phyloP scores from a whole-genome alignment of 1,140 invertebrate genomes.

The Leptestheria dahalacensis region DNA sequence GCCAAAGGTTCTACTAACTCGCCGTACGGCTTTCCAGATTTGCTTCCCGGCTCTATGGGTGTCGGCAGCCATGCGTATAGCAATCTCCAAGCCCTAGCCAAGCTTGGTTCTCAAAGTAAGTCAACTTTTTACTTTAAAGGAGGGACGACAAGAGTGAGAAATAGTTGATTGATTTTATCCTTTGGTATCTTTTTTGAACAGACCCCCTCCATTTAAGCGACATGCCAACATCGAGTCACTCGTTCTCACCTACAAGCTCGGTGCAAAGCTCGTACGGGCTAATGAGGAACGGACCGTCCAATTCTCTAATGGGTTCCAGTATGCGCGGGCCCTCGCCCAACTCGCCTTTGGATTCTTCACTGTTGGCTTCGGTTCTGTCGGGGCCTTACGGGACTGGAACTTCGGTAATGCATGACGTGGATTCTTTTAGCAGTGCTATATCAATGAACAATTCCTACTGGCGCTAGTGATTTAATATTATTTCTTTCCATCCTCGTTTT shows the following conservation, averaged over 20 bases:
- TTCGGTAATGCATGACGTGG: neutral
- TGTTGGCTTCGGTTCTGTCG: slow-evolving; percentile 3
- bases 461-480: neutral
- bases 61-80: slow-evolving; percentile 59
- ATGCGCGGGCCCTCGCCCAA: neutral
- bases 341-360: slow-evolving; percentile 1
- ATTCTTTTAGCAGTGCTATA: neutral
- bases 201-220: neutral
- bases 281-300: neutral
- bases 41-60: slow-evolving; percentile 44
- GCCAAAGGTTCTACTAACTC: no score
- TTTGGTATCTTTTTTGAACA: neutral
- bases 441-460: neutral
- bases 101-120: slow-evolving; percentile 41
- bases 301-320: neutral
- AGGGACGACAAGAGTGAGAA: no score
- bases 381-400: neutral
- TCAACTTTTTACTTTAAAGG: no score
- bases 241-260: neutral
- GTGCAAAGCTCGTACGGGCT: neutral
- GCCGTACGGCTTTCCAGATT: slow-evolving; percentile 49
- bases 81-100: slow-evolving; percentile 73
- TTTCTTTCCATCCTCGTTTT: no score
- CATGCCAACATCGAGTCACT: neutral
- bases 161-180: no score